Conservation (phyloP, 2,797 vertebrate species). For the Hydrophis major region DNA sequence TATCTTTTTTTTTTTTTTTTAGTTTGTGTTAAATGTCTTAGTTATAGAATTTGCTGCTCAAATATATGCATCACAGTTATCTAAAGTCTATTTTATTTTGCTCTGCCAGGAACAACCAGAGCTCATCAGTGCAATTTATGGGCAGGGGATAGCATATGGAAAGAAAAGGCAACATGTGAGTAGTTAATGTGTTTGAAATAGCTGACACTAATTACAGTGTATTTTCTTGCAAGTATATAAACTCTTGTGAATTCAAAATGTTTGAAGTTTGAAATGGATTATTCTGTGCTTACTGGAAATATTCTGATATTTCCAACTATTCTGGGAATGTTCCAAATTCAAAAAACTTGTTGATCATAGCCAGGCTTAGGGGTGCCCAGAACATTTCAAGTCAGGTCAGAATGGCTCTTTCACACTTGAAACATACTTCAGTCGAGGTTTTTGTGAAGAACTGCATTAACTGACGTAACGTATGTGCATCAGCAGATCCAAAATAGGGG, state of each 20-base stretch:
- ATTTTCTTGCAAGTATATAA: background rate
- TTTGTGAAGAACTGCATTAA: background rate
- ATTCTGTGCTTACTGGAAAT: background rate
- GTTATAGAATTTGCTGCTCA: background rate
- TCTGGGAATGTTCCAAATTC: background rate
- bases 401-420: background rate
- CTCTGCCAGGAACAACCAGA: conserved; percentile 86
- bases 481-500: background rate
- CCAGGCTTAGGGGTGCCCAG: background rate
- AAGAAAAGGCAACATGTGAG: conserved; percentile 95
- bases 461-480: background rate
- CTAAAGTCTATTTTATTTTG: conserved; percentile 53
- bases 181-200: conserved; percentile 39
- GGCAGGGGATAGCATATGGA: conserved; percentile 93
- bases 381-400: background rate
- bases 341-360: background rate
- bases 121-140: conserved; percentile 95
- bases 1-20: background rate
- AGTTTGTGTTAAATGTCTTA: background rate
- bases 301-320: background rate
- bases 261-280: background rate
- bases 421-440: background rate
- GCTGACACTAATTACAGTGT: background rate
- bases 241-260: background rate
- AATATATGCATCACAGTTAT: conserved; percentile 9